A percentile compares a stretch with the other conserved stretches of the same genome.
Evolutionary conservation across 2,113 vertebrate species (phyloP).

Genomic region (Phrynosoma blainvillii): DNA sequence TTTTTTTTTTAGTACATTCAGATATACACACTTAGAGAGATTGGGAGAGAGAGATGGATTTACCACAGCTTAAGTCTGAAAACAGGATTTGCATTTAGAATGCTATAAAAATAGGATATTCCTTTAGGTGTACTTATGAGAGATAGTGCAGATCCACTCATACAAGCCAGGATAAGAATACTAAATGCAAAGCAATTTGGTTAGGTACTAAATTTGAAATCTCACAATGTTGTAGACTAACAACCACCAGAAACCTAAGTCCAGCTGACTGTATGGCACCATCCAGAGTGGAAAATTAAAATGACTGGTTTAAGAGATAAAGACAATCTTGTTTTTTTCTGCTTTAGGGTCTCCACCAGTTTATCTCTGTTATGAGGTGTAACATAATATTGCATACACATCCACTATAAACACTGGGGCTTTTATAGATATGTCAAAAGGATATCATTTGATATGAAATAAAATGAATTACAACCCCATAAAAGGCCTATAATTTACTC

Average conservation of each 20-base stretch:
- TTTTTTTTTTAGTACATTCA: not conserved
- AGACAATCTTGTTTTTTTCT: conserved; percentile 70
- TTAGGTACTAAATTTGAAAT: conserved; percentile 75
- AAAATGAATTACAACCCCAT: conserved; percentile 74
- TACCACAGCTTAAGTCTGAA: conserved; percentile 65
- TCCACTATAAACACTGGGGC: conserved; percentile 74
- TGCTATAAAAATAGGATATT: conserved; percentile 66
- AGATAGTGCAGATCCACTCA: conserved; percentile 34
- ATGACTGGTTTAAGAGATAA: conserved; percentile 79
- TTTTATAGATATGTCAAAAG: conserved; percentile 73
- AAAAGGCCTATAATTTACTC: conserved; percentile 72
- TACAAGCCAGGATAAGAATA: conserved; percentile 74
- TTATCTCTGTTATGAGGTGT: conserved; percentile 73
- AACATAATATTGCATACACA: conserved; percentile 75
- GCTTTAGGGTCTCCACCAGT: conserved; percentile 69
- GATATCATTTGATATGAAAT: conserved; percentile 70
- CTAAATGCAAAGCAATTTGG: conserved; percentile 71
- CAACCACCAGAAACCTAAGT: conserved; percentile 69
- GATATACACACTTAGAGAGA: not conserved
- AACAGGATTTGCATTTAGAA: conserved; percentile 75
- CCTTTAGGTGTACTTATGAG: conserved; percentile 58
- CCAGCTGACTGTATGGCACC: conserved; percentile 48
- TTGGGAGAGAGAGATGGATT: not conserved
- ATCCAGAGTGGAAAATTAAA: conserved; percentile 76
- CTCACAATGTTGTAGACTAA: conserved; percentile 65